Evolutionary conservation across 2,888 invertebrate genomes (phyloP), one percentile per base, ranked within the genome.

Genomic region (Rhopalosiphum nymphaeae): DNA sequence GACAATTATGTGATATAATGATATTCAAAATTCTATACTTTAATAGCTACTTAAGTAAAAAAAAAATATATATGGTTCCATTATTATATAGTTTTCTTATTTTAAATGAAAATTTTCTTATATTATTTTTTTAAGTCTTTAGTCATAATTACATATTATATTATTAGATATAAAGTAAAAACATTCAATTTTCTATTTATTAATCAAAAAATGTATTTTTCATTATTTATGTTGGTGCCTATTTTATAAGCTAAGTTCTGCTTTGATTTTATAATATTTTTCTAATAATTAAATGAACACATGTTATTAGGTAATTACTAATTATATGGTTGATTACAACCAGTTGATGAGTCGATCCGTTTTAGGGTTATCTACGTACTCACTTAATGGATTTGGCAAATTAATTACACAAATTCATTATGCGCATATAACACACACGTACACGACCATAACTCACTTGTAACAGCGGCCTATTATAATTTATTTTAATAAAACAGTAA

Each of bases 401-500:
- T 61, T 89, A 61, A 89, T 44, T 85, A 61, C 57, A 57, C 29
- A 16, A 36, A 56, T 57, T 42, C 26, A 44, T 49, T 49, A 49
- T 49, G 67, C 25, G n/a, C 46, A 9, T 56, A 25, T 25, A 13
- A 91, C 49, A 46, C 21, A 29, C 56, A 56, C 26, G 2, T 1
- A 46, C n/a, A 87, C 46, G 36, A 56, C 42, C 46, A 61, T 92
- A 92, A 92, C 36, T 92, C 91, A 56, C 42, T 53, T 36, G 42
- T 11, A 85, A 91, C 44, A 3, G 78, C 25, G 21, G 44, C 2
- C 49, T 87, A 49, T 92, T 87, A 49, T 92, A 49, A 87, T 84
- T 85, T 3, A 92, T 87, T 92, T 92, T 49, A 92, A 92, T 92
- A 67, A 87, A 87, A 87, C 61, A 10, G 61, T 49, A 92, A 88